phyloP scores from a whole-genome alignment of 2,797 vertebrate species.

The Sebastes minor region DNA sequence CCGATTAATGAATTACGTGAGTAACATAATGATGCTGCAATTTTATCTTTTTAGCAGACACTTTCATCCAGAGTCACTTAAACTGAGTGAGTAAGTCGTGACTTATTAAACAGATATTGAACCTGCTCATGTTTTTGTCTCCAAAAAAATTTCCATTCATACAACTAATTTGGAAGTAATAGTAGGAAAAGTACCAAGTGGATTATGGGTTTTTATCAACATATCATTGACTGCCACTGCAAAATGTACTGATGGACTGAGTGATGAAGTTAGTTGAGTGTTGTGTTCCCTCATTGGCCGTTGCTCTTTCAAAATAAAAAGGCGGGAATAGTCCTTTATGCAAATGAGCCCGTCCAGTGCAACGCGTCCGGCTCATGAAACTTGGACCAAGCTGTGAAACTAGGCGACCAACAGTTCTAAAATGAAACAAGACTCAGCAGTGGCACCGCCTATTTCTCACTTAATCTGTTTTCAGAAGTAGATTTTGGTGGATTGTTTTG shows the following conservation, averaged over 20 bases:
- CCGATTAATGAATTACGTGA: not conserved
- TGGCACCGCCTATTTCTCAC: too few relatives aligned
- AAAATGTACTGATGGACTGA: not conserved
- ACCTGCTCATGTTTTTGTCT: not conserved
- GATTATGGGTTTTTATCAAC: not conserved
- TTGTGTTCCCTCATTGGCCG: too few relatives aligned
- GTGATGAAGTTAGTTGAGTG: too few relatives aligned
- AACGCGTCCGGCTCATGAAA: too few relatives aligned
- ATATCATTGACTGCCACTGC: not conserved
- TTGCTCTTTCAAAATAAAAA: too few relatives aligned
- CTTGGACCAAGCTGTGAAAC: too few relatives aligned
- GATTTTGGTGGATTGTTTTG: too few relatives aligned
- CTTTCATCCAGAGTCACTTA: not conserved
- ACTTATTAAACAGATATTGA: not conserved
- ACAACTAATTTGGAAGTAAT: not conserved
- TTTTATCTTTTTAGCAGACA: constrained; percentile 11
- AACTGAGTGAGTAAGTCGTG: constrained; percentile 20
- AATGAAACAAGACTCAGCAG: too few relatives aligned
- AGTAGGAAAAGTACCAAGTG: not conserved
- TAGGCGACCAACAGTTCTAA: too few relatives aligned
- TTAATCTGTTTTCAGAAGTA: too few relatives aligned
- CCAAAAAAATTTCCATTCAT: not conserved
- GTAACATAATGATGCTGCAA: constrained; percentile 5
- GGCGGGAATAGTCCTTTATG: too few relatives aligned
- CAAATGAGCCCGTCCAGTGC: too few relatives aligned